phyloP scores from a whole-genome alignment of 2,113 vertebrate species.

The Colaptes auratus region DNA sequence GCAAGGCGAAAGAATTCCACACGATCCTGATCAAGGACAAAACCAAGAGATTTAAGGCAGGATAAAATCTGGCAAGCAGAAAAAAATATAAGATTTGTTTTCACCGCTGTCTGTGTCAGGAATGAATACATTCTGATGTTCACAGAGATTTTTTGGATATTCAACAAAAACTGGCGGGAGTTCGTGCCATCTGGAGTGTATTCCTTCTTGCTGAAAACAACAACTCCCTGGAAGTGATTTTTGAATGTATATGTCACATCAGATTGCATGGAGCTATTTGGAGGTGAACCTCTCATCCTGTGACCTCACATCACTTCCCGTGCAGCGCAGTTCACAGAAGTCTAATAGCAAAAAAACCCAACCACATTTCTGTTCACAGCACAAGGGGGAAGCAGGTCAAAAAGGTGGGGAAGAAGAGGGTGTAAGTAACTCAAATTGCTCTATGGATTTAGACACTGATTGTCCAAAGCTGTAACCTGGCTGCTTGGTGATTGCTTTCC shows the following conservation, averaged over 20 bases:
- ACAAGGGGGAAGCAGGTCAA: constrained; percentile 23
- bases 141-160: background rate
- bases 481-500: constrained; percentile 41
- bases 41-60: background rate
- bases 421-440: constrained; percentile 33
- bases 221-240: background rate
- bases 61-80: background rate
- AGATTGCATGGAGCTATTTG: background rate
- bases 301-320: background rate
- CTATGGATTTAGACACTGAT: constrained; percentile 14
- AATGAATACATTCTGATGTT: background rate
- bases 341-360: constrained; percentile 14
- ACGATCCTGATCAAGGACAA: background rate
- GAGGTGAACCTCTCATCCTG: constrained; percentile 22
- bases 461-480: constrained; percentile 30
- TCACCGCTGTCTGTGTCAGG: background rate
- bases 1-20: background rate
- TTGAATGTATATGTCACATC: constrained; percentile 25
- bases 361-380: constrained; percentile 10
- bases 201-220: background rate
- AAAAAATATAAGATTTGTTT: background rate
- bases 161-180: background rate
- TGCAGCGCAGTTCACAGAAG: background rate
- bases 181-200: background rate
- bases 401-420: background rate